Evolutionary conservation across 2,113 vertebrate species (phyloP).

Genomic region (Hyla sarda): DNA sequence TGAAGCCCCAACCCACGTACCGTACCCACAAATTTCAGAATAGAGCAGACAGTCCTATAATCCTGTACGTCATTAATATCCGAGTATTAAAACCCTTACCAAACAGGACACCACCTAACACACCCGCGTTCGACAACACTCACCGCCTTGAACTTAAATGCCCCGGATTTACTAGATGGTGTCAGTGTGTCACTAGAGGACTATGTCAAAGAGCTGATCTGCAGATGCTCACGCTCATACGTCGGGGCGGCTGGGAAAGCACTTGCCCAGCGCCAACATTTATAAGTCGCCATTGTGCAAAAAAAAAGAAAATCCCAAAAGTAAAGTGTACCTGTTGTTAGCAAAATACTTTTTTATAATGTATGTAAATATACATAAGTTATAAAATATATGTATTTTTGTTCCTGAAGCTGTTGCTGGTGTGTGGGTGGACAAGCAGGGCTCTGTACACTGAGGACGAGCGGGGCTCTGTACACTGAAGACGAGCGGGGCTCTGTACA

Average conservation of each 20-base stretch:
- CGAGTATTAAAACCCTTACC: slow-evolving; percentile 54
- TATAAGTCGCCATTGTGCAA: neutral
- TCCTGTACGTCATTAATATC: slow-evolving; percentile 10
- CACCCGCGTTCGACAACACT: neutral
- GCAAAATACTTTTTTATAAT: too few species aligned
- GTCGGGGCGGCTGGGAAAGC: too few species aligned
- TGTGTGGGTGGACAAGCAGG: too few species aligned
- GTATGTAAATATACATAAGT: too few species aligned
- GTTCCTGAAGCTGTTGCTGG: too few species aligned
- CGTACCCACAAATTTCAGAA: neutral
- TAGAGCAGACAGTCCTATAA: neutral
- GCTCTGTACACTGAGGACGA: too few species aligned
- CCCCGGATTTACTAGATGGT: slow-evolving; percentile 7
- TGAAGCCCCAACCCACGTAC: neutral
- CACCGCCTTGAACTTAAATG: neutral
- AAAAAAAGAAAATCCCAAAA: neutral
- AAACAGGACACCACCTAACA: slow-evolving; percentile 23
- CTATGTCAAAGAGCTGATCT: neutral
- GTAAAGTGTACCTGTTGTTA: too few species aligned
- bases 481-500: too few species aligned
- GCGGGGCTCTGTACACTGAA: too few species aligned
- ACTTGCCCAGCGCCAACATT: neutral
- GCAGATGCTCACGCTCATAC: neutral
- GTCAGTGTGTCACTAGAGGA: slow-evolving; percentile 1
- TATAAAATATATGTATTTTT: too few species aligned